Conservation (phyloP, 35 echinoderm and acorn worm genomes). For the Apostichopus parvimensis region DNA sequence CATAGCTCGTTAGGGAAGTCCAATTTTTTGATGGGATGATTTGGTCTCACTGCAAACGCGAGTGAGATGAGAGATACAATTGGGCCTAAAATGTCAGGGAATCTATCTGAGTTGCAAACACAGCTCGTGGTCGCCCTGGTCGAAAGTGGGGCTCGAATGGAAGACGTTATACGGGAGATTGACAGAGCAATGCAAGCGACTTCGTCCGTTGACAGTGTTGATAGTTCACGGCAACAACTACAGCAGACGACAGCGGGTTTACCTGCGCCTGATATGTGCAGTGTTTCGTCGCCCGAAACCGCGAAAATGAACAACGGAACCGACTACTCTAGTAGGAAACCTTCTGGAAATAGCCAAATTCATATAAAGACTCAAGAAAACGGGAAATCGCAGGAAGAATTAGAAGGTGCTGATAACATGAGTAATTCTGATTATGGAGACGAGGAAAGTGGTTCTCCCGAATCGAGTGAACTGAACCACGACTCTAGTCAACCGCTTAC, state of each 20-base stretch:
- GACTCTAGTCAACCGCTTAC: slow-evolving; percentile 63
- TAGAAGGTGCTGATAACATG: slow-evolving; percentile 55
- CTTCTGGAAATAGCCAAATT: slow-evolving; percentile 2
- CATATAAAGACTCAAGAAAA: slow-evolving; percentile 51
- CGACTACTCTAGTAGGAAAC: slow-evolving; percentile 14
- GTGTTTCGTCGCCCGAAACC: slow-evolving; percentile 39
- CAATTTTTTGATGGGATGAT: slow-evolving; percentile 24
- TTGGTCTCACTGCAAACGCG: not conserved
- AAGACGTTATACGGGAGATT: slow-evolving; percentile 72
- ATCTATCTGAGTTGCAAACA: slow-evolving; percentile 77
- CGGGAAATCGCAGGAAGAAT: slow-evolving; percentile 52
- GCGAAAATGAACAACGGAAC: slow-evolving; percentile 50
- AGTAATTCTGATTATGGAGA: slow-evolving; percentile 66
- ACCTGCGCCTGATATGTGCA: slow-evolving; percentile 49
- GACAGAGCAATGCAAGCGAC: slow-evolving; percentile 32
- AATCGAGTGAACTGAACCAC: slow-evolving; percentile 16
- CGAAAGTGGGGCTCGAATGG: slow-evolving; percentile 67
- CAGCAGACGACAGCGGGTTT: slow-evolving; percentile 16
- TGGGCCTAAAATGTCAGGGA: slow-evolving; percentile 70
- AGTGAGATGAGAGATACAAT: slow-evolving; percentile 51
- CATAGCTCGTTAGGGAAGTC: not conserved
- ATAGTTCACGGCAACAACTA: slow-evolving; percentile 21
- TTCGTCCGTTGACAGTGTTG: slow-evolving; percentile 9
- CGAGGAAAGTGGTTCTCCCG: slow-evolving; percentile 50
- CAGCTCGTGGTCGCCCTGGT: slow-evolving; percentile 77